Percentiles rank a stretch among this genome's conserved stretches.
These are phyloP conservation scores for Actinostola sp. DNA, from an alignment of 92 coral and sea anemone genomes.

Conservation along the genomic window DNA sequence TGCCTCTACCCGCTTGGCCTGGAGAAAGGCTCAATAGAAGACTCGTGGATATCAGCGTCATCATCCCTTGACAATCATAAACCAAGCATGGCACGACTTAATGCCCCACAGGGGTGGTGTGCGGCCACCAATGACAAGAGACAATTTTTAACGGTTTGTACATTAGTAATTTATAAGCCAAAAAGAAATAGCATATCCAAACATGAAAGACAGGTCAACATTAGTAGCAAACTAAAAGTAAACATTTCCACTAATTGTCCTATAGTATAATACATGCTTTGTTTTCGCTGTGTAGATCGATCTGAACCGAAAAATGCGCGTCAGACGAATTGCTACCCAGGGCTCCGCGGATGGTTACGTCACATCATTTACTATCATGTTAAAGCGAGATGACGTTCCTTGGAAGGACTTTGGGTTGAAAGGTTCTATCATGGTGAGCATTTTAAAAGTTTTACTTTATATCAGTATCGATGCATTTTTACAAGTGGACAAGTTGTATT, in stretches of 20 bases:
- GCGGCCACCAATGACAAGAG: conserved; percentile 30
- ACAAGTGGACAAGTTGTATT: background rate
- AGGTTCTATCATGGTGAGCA: conserved; percentile 11
- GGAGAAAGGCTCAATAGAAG: conserved; percentile 35
- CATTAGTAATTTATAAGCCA: background rate
- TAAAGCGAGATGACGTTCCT: conserved; percentile 16
- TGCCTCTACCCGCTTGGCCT: conserved; percentile 36
- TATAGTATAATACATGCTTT: too few species aligned
- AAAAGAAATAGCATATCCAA: background rate
- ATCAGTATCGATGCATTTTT: background rate
- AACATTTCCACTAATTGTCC: too few species aligned
- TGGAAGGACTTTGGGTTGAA: conserved; percentile 7
- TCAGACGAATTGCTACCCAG: conserved; percentile 37
- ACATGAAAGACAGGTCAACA: background rate
- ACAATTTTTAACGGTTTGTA: conserved; percentile 34
- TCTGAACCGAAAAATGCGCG: conserved; percentile 40
- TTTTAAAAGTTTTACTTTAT: background rate
- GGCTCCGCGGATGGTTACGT: conserved; percentile 44
- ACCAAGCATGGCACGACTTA: conserved; percentile 36
- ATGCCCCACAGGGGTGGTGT: conserved; percentile 43
- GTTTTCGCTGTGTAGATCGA: conserved; percentile 19
- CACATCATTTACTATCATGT: conserved; percentile 21
- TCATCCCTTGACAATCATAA: conserved; percentile 21
- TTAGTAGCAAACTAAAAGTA: background rate
- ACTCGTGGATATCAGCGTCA: conserved; percentile 33